Conservation (phyloP, 2,888 invertebrate genomes). For the Ornithoptera alexandrae region DNA sequence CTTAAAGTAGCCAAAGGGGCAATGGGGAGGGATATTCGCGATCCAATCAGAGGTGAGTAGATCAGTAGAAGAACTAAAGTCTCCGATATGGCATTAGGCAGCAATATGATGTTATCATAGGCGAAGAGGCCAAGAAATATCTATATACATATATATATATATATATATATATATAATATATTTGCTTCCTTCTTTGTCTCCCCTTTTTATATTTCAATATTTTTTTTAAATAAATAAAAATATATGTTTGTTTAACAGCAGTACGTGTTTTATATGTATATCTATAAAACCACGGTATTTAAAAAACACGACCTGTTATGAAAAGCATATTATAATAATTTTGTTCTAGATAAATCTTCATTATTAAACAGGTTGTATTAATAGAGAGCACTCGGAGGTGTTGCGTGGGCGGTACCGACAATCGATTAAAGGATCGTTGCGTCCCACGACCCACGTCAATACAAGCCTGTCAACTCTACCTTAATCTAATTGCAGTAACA, state of each 20-base stretch:
- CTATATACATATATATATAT: no score
- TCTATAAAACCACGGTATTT: neutral
- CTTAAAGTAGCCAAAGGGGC: no score
- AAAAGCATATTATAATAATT: neutral
- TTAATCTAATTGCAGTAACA: constrained; percentile 64
- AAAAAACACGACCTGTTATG: neutral
- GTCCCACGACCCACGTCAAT: constrained; percentile 53
- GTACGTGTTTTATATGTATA: neutral
- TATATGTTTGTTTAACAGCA: neutral
- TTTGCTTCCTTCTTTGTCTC: no score
- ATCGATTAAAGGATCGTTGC: constrained; percentile 54
- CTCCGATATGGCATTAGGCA: no score
- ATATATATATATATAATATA: no score
- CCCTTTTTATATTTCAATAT: no score
- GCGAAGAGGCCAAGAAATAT: no score
- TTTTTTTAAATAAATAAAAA: no score
- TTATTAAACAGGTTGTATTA: constrained; percentile 31
- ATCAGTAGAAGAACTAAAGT: no score
- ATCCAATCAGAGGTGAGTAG: no score
- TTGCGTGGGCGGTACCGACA: constrained; percentile 42
- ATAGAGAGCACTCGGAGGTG: constrained; percentile 39
- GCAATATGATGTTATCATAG: no score
- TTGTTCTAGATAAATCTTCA: neutral
- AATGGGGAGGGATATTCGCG: no score
- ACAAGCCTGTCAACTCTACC: constrained; percentile 57